Base-by-base conservation (phyloP, 2,888 invertebrate species). In the Acleris cristana region DNA sequence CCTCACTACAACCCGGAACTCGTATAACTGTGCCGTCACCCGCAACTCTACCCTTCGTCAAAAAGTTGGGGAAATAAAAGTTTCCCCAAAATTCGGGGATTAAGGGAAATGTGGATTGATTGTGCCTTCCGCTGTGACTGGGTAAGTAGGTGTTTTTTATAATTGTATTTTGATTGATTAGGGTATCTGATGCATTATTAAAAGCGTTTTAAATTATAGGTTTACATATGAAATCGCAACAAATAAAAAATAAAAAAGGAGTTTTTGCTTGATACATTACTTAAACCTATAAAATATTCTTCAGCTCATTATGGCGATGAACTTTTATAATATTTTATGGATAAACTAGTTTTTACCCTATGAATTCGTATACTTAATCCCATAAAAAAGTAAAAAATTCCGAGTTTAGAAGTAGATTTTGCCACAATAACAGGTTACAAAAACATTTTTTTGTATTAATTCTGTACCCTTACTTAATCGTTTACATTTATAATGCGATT, bases 31-130 rank as follows among this genome's bases (percentile, higher is more conserved):
- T 79, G 82, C 76, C 79, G 77, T 70, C 72, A 76, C 73, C 69
- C 62, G 62, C 66, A 56, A 60, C 45, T 56, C 55, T 56, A 61
- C 82, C 88, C 87, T 87, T 81, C 88, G 85, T 89, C 88, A 89
- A 87, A 88, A 86, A 82, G 75, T 79, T 76, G 71, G 62, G 74
- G 74, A 79, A 87, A 87, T 86, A 86, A 87, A 88, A 83, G 77
- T 86, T 83, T 82, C 74, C 71, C 68, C 72, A 70, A 71, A 72
- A 75, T 75, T 71, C 74, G 70, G 76, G 78, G 74, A 73, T 75
- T 73, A 76, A 78, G 74, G 78, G 79, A 82, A 79, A 84, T 82
- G 77, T 75, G 80, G 83, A 85, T 85, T 83, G 84, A 85, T 81
- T 84, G 75, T 73, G 68, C 40, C 40, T 71, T 18, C 54, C 49